Base-by-base conservation (phyloP, 2,797 vertebrate genomes). In the Astyanax mexicanus region DNA sequence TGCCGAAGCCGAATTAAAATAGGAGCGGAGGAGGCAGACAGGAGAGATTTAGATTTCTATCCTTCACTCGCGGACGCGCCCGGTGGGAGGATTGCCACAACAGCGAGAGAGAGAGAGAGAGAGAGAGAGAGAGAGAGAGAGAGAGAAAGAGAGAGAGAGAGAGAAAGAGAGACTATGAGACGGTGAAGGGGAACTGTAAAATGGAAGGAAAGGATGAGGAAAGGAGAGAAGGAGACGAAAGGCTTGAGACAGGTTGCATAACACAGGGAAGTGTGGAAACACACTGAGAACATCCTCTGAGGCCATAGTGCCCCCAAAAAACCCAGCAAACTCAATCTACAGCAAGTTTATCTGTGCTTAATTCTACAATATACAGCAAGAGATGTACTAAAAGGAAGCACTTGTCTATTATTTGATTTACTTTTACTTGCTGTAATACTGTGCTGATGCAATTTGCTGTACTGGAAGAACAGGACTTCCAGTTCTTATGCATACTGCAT, bases 241-340 rank as follows among this genome's bases (percentile, higher is more conserved):
- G 8, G 2, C 23, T 67, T 57, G 52, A 60, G 61, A 72, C 61
- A 57, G 69, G 40, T 66, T 72, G 44, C 32, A 69, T 76, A 69
- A 69, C 42, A 47, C 68, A 55, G 27, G 55, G 32, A 6, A 27
- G 49, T 54, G 40, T 32, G 40, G 49, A 44, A 57, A 55, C 29
- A 55, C 42, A 37, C 40, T 25, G 35, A 27, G 44, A 23, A 23
- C 65, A 69, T 42, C 62, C 40, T 45, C 25, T 1, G 13, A 65
- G 40, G 27, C 4, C 5, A 1, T 12, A 2, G 12, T 61, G 61
- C 35, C 40, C 61, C 21, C 25, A 52, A 8, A 23, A 52, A 23
- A 11, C n/a, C n/a, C 3, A 15, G 37, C 11, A 42, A 47, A 21
- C n/a, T n/a, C n/a, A 49, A 25, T 23, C 45, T 47, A 15, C 45